A percentile compares a stretch with the other conserved stretches of the same genome.
phyloP scores from a whole-genome alignment of 2,113 vertebrate species.

The Laticauda laticaudata region DNA sequence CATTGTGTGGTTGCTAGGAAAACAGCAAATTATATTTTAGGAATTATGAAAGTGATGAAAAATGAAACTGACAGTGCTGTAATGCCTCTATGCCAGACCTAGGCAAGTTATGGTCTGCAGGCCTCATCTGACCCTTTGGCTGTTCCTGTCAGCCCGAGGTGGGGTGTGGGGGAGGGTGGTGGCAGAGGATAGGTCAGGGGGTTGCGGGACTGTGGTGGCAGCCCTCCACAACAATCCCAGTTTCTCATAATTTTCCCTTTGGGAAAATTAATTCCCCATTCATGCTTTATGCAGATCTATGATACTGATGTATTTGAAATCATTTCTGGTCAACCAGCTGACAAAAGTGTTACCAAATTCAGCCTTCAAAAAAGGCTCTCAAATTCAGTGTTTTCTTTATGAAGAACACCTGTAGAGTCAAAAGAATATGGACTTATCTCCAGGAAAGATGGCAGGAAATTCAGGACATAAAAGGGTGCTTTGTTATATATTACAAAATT shows the following conservation, averaged over 20 bases:
- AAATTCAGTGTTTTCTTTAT: not conserved
- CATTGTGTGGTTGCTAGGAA: not conserved
- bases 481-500: not conserved
- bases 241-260: not conserved
- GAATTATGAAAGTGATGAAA: not conserved
- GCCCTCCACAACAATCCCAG: not conserved
- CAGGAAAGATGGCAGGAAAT: not conserved
- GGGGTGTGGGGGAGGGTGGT: not conserved
- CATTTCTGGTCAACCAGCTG: not conserved
- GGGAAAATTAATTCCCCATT: not conserved
- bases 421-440: not conserved
- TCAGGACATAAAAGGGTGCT: not conserved
- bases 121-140: not conserved
- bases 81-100: not conserved
- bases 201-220: not conserved
- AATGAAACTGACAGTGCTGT: not conserved
- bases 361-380: not conserved
- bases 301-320: not conserved
- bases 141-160: not conserved
- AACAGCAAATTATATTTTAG: not conserved
- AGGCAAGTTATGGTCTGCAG: not conserved
- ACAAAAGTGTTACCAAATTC: not conserved
- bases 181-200: not conserved
- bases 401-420: not conserved
- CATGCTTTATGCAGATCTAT: not conserved